Evolutionary conservation across 2,113 vertebrate genomes (phyloP).

Genomic region (Jaculus jaculus): DNA sequence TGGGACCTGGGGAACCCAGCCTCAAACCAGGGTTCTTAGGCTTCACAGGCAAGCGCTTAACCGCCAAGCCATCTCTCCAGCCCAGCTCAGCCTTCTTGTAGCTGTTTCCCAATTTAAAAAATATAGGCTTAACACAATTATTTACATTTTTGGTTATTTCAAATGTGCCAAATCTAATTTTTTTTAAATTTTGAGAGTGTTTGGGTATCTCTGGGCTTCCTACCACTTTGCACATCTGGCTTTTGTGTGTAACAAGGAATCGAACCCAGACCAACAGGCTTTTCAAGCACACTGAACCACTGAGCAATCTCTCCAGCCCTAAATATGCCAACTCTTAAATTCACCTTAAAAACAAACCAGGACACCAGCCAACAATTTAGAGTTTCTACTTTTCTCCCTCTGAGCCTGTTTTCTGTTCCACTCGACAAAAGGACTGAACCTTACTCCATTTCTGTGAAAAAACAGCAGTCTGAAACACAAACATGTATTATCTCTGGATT

Average conservation of each 20-base stretch:
- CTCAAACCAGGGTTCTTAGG: too few species aligned
- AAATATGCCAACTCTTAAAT: background rate
- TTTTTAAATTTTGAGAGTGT: background rate
- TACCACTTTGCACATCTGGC: too few species aligned
- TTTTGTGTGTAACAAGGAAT: too few species aligned
- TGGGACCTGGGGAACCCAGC: too few species aligned
- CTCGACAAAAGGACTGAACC: background rate
- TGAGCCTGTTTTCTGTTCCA: background rate
- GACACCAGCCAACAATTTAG: background rate
- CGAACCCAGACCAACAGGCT: too few species aligned
- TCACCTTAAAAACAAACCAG: conserved; percentile 7
- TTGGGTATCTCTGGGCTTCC: too few species aligned
- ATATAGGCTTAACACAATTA: background rate
- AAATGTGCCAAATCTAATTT: background rate
- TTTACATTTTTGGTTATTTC: background rate
- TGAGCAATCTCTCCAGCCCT: too few species aligned
- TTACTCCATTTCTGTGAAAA: background rate
- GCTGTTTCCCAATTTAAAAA: background rate
- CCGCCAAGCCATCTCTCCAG: too few species aligned
- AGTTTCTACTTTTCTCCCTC: background rate
- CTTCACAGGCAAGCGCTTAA: too few species aligned
- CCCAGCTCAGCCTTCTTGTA: background rate
- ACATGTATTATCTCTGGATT: background rate
- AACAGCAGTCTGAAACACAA: background rate
- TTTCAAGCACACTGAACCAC: too few species aligned